Conservation (phyloP, 1,140 invertebrate species). For the Apis dorsata region DNA sequence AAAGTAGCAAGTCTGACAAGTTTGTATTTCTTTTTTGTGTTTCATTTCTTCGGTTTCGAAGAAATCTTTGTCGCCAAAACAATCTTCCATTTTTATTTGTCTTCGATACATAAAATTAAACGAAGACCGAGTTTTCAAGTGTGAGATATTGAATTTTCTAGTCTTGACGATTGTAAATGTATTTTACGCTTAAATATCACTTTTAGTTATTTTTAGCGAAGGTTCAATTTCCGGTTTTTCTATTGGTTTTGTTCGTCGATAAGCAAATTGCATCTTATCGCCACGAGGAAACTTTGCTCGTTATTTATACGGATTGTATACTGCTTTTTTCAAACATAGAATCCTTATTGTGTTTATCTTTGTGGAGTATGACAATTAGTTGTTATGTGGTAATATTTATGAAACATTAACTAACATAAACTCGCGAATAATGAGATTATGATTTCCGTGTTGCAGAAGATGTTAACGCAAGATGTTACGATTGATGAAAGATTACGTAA, state of each 20-base stretch:
- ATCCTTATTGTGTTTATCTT: background rate
- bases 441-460: background rate
- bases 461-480: background rate
- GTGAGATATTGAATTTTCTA: background rate
- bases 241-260: constrained; percentile 10
- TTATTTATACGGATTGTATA: constrained; percentile 1
- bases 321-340: background rate
- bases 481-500: too few species aligned
- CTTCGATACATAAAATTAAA: background rate
- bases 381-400: background rate
- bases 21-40: background rate
- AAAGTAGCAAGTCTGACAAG: background rate
- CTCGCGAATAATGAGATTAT: background rate
- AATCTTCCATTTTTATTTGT: background rate
- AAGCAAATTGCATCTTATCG: constrained; percentile 44
- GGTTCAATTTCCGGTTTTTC: background rate
- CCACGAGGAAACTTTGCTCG: background rate
- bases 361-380: too few species aligned
- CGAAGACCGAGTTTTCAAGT: background rate
- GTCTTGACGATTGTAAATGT: too few species aligned
- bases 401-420: background rate
- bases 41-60: too few species aligned
- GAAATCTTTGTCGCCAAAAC: background rate
- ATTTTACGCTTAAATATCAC: background rate
- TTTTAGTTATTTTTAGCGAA: background rate